A percentile compares a stretch with the other conserved stretches of the same genome.
Conservation (phyloP, 92 coral and sea anemone genomes). For the Phymanthus crucifer region DNA sequence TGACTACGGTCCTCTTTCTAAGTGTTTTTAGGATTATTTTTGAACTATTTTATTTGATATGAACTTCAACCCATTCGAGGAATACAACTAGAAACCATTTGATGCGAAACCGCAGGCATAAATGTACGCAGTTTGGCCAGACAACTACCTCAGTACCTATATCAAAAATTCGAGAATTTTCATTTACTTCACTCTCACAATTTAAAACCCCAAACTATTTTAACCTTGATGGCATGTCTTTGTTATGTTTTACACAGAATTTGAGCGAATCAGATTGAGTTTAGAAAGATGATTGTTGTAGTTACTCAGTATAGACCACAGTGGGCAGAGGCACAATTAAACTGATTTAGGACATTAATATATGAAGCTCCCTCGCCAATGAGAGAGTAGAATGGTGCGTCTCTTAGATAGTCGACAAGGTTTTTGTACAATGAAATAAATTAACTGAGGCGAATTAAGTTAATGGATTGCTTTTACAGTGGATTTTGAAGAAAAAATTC, state of each 20-base stretch:
- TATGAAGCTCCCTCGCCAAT: constrained; percentile 10
- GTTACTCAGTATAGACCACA: constrained; percentile 2
- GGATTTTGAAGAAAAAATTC: neutral
- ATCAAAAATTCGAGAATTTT: neutral
- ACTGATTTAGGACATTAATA: constrained; percentile 19
- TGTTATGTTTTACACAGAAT: neutral
- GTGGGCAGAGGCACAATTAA: neutral
- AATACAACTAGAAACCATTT: no score
- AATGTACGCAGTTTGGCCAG: constrained; percentile 14
- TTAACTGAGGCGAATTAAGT: neutral
- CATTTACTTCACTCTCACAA: neutral
- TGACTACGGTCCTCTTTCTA: neutral
- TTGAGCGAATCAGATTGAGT: neutral
- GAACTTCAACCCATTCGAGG: neutral
- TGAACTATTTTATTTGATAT: constrained; percentile 8
- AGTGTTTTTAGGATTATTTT: neutral
- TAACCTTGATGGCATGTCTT: neutral
- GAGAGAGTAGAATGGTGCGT: constrained; percentile 1
- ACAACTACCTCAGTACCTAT: neutral
- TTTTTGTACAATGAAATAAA: constrained; percentile 4
- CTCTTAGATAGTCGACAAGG: neutral
- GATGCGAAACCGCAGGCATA: constrained; percentile 20
- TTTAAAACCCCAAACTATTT: neutral
- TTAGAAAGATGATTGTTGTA: neutral
- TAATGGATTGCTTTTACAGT: neutral